Conservation (phyloP, 2,113 vertebrate species). For the Cygnus buccinator region DNA sequence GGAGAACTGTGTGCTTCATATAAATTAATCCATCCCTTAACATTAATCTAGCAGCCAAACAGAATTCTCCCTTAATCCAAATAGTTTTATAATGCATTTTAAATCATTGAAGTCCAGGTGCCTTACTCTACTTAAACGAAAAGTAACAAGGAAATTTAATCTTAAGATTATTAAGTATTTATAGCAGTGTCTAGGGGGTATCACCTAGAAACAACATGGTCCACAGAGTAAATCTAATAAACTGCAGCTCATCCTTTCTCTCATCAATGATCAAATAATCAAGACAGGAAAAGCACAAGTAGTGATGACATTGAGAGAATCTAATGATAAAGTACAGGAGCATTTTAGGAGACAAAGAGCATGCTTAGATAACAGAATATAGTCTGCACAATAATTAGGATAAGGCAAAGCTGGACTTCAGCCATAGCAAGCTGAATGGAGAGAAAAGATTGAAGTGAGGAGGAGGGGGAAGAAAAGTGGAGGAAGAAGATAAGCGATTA, state of each 20-base stretch:
- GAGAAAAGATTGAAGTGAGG: background rate
- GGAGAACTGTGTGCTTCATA: conserved; percentile 38
- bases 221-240: conserved; percentile 54
- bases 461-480: background rate
- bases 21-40: conserved; percentile 69
- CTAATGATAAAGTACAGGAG: conserved; percentile 30
- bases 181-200: conserved; percentile 27
- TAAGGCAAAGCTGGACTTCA: conserved; percentile 26
- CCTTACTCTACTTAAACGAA: conserved; percentile 63
- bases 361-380: conserved; percentile 14
- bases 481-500: conserved; percentile 37
- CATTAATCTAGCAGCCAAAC: conserved; percentile 72
- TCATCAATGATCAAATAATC: conserved; percentile 64
- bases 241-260: conserved; percentile 39
- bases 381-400: conserved; percentile 16
- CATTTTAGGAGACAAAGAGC: conserved; percentile 40
- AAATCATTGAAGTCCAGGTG: conserved; percentile 65
- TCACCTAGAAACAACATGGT: conserved; percentile 63
- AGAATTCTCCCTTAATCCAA: conserved; percentile 65
- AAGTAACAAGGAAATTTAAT: conserved; percentile 73
- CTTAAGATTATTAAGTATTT: conserved; percentile 70
- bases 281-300: conserved; percentile 27
- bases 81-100: conserved; percentile 58
- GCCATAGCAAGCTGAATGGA: background rate
- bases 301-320: conserved; percentile 42